Base-by-base conservation (phyloP, 2,888 invertebrate species). In the Drosophila ustulata region DNA sequence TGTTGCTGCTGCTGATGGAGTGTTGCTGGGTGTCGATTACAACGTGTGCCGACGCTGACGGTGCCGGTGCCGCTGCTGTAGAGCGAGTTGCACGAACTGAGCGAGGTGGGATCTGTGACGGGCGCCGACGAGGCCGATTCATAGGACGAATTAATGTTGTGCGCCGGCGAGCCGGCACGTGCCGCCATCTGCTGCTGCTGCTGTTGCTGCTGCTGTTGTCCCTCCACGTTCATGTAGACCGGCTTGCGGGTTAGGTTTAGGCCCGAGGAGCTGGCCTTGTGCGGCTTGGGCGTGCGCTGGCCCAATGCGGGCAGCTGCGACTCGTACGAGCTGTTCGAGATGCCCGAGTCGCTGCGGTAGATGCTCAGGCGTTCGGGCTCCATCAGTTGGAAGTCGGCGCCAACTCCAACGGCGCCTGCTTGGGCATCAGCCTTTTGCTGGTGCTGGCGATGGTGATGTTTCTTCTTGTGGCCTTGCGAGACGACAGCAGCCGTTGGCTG, bases 291-390 rank as follows among this genome's bases (percentile, higher is more conserved):
- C 23, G 87, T 75, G 13, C 75, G 79, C n/a, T 74, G 75, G 13
- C 81, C 82, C 34, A 79, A 51, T 5, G 61, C 53, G 0, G 78
- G 86, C 25, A 82, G 37, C 72, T 93, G 93, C 0, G 87, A 89
- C 71, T 94, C 94, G 53, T 94, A 91, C 28, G 94, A 94, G 67
- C 92, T 93, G 13, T 93, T 93, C 32, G 92, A 92, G 45, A 92
- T 92, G 41, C 92, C 92, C 45, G 92, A 92, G 76, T 92, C 92
- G 71, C 92, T 92, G 71, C 92, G 91, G 78, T 93, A 92, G 46
- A 92, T 92, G 74, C 91, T 92, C 4, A 91, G 75, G 4, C 92
- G 91, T 70, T 92, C 92, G 7, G 91, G 90, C 53, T 92, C 92
- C 73, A 91, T 91, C 37, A 91, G 71, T 76, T 92, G 91, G 46